Conservation (phyloP, 2,113 vertebrate genomes). For the Misgurnus mizolepis region DNA sequence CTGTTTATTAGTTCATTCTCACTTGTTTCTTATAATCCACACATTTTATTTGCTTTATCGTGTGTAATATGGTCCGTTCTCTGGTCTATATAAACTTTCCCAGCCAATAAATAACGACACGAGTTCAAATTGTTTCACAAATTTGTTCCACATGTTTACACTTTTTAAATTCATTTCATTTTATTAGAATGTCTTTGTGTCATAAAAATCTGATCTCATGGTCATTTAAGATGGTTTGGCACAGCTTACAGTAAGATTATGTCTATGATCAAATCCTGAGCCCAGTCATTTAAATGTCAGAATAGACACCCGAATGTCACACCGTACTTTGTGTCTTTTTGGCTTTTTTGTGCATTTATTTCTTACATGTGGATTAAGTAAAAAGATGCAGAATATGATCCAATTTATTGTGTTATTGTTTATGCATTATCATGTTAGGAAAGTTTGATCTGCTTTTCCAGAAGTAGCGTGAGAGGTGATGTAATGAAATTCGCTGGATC, state of each 20-base stretch:
- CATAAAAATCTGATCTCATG: constrained; percentile 19
- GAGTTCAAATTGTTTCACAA: background rate
- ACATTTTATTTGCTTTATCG: background rate
- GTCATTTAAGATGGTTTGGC: constrained; percentile 32
- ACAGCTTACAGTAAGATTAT: background rate
- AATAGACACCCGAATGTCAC: background rate
- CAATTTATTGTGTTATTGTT: background rate
- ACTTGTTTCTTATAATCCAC: no score
- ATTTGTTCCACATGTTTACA: constrained; percentile 18
- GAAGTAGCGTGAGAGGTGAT: background rate
- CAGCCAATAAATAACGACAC: background rate
- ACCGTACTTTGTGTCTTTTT: background rate
- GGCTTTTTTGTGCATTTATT: background rate
- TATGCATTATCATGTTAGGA: background rate
- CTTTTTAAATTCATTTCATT: background rate
- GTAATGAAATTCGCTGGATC: constrained; percentile 6
- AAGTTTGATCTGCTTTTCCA: constrained; percentile 10
- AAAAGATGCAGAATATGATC: no score
- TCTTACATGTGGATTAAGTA: background rate
- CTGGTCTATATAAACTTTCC: background rate
- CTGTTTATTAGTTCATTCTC: no score
- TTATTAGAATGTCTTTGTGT: constrained; percentile 12
- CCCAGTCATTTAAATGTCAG: background rate
- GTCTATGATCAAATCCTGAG: background rate
- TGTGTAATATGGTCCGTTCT: background rate